Evolutionary conservation across 1,140 invertebrate genomes (phyloP), one percentile per base, ranked within the genome.

Genomic region (Listronotus oregonensis): DNA sequence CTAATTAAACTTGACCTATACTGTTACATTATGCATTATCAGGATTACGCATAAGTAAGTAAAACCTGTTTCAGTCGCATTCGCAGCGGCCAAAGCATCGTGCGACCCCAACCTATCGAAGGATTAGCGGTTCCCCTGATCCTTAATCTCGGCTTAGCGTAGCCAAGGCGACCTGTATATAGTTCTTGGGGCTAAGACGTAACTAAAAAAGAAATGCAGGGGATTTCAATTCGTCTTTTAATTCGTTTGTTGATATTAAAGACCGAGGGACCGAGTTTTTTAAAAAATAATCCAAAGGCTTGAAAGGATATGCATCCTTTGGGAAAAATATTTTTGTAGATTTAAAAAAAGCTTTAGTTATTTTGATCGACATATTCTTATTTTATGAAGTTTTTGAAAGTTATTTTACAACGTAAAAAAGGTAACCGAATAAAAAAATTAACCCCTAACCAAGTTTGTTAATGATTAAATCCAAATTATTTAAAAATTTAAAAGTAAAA

Each of bases 91-190:
- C 47, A 61, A 51, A 61, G 65, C 40, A 56, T 57, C 73, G 73
- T 75, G 74, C 71, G 66, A 68, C 68, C 70, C 58, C 67, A 69
- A 70, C 72, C 74, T 74, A 75, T 75, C 70, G 68, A 57, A 62
- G 64, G 74, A 75, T 75, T 75, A 76, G 68, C 65, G 67, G 66
- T 62, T 66, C 65, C 67, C 71, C 72, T 72, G 71, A 74, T 74
- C 71, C 72, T 56, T 60, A 66, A 65, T 65, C 63, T 43, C 50
- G 57, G 71, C 67, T 74, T 64, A 72, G 59, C 61, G 50, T 56
- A 49, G 68, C 63, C 70, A 75, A 75, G 71, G 73, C 71, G 73
- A 75, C 72, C 66, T 68, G 59, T 47, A 47, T 44, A 32, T 62
- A 62, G 47, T 52, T 62, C 37, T 62, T 32, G 37, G 10, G 15